Evolutionary conservation across 92 coral and sea anemone species (phyloP).

Genomic region (Zoanthus sansibaricus): DNA sequence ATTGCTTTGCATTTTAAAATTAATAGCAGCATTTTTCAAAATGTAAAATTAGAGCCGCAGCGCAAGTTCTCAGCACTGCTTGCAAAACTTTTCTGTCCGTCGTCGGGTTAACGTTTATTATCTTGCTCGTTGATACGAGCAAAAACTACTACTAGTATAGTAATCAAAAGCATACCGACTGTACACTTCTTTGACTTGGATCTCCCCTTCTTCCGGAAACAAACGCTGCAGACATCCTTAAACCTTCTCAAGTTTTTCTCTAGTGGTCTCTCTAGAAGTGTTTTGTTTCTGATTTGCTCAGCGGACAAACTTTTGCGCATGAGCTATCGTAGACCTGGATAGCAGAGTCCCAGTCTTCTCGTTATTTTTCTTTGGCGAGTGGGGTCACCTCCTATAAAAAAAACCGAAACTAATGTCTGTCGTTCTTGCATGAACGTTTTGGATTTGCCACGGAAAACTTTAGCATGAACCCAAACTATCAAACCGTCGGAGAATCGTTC

Average conservation of each 20-base stretch:
- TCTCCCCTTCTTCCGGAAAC: constrained; percentile 78
- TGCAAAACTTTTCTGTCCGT: no score
- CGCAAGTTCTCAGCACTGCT: no score
- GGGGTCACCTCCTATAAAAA: background rate
- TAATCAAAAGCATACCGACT: constrained; percentile 69
- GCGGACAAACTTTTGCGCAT: constrained; percentile 19
- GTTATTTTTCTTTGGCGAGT: background rate
- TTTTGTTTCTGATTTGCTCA: background rate
- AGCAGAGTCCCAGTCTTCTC: background rate
- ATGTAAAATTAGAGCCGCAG: no score
- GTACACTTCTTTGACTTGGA: constrained; percentile 86
- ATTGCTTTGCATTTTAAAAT: no score
- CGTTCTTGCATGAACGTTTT: background rate
- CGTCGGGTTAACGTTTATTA: no score
- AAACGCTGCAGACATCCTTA: constrained; percentile 80
- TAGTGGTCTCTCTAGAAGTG: no score
- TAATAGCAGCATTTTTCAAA: no score
- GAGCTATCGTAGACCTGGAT: background rate
- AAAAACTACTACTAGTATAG: no score
- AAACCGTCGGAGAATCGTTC: constrained; percentile 33
- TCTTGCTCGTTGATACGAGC: no score
- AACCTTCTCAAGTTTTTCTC: background rate
- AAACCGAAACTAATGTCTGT: background rate
- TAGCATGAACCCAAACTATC: constrained; percentile 59
- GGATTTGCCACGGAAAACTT: background rate